Conservation (phyloP, 2,797 vertebrate genomes). For the Gymnothorax javanicus region DNA sequence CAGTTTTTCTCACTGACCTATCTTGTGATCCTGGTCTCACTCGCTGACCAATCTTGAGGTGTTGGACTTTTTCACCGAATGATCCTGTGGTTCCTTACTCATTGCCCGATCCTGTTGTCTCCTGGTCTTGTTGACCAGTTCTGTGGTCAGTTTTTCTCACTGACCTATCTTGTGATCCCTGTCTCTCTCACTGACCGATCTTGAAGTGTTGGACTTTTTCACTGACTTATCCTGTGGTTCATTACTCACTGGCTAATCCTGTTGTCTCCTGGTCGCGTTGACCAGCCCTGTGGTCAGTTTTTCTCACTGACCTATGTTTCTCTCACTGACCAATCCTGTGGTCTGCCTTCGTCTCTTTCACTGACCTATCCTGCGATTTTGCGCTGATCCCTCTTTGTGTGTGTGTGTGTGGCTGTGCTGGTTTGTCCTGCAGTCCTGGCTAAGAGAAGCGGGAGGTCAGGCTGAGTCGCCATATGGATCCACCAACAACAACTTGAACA, state of each 20-base stretch:
- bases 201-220: no score
- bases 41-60: background rate
- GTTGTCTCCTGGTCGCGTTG: background rate
- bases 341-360: background rate
- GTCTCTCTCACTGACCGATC: background rate
- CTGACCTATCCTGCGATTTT: no score
- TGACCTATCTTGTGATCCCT: background rate
- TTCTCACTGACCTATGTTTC: background rate
- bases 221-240: no score
- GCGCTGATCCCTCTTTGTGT: background rate
- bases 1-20: background rate
- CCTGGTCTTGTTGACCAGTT: background rate
- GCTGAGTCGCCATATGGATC: slow-evolving; percentile 59
- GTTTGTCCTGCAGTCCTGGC: slow-evolving; percentile 69
- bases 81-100: background rate
- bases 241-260: background rate
- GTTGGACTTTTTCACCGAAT: no score
- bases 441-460: slow-evolving; percentile 74
- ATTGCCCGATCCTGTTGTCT: background rate
- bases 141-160: background rate
- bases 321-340: background rate
- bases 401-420: slow-evolving; percentile 20
- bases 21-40: background rate
- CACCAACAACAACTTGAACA: slow-evolving; percentile 65
- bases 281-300: background rate